Evolutionary conservation across 2,113 vertebrate genomes (phyloP).

Genomic region (Equus przewalskii): DNA sequence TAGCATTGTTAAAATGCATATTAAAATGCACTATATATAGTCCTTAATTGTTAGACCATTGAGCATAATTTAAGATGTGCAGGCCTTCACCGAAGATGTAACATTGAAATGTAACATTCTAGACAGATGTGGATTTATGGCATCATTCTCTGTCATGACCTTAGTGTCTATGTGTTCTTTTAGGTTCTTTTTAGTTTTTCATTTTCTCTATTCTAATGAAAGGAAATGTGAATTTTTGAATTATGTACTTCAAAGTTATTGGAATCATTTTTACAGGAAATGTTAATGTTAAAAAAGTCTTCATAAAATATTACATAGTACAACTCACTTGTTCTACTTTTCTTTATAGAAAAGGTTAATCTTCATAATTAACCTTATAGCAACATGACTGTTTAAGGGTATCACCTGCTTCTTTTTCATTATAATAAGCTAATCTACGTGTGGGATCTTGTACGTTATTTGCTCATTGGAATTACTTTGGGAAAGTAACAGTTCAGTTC

Average conservation of each 20-base stretch:
- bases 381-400: not conserved
- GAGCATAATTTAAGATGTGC: slow-evolving; percentile 9
- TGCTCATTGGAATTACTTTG: slow-evolving; percentile 22
- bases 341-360: not conserved
- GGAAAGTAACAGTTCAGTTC: slow-evolving; percentile 4
- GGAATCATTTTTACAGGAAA: not conserved
- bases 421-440: not conserved
- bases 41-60: not conserved
- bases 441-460: not conserved
- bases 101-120: not conserved
- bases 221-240: slow-evolving; percentile 3
- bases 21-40: slow-evolving; percentile 13
- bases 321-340: not conserved
- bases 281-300: slow-evolving; percentile 9
- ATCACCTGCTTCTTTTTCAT: not conserved
- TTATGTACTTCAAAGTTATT: not conserved
- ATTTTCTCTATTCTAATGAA: not conserved
- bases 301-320: slow-evolving; percentile 33
- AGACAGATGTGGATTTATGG: not conserved
- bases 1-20: slow-evolving; percentile 29
- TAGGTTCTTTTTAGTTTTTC: not conserved
- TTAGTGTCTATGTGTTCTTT: not conserved
- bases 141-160: not conserved
- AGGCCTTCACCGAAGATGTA: not conserved
- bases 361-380: slow-evolving; percentile 14